Base-by-base conservation (phyloP, 2,113 vertebrate genomes). In the Ptyas mucosa region DNA sequence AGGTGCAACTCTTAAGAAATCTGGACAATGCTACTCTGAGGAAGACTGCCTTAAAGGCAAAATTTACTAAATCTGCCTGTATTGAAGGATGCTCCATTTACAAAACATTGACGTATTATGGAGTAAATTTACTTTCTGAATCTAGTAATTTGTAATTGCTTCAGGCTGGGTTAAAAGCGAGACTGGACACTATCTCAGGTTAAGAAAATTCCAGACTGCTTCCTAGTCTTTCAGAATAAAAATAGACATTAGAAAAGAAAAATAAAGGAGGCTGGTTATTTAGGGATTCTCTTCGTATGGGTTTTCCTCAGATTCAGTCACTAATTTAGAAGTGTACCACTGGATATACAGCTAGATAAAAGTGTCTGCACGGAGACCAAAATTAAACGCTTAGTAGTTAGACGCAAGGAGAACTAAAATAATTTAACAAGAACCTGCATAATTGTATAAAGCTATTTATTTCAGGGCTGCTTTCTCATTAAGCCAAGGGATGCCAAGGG, bases 391-490 rank as follows among this genome's bases (percentile, higher is more conserved):
- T 93, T 95, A 93, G 49, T 81, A 57, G 89, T 9, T 0, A 21
- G 53, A 81, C 0, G 0, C n/a, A 7, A 39, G 2, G 24, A 53
- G 88, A 20, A 46, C 18, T 5, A 93, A 23, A 52, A 91, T 29
- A 52, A 7, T 0, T 24, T 23, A 90, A 53, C 0, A 21, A 95
- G 39, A 87, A 0, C 0, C 89, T 0, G 69, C 0, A 0, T 49
- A 92, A 29, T 49, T 2, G 46, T 52, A 0, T 64, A 55, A 55
- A 0, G 7, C 89, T 93, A 2, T 7, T 14, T 12, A 43, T 2
- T 55, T 0, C 0, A 0, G 3, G 0, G 6, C 26, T 6, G 85
- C 5, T 89, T 58, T 90, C 92, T 93, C 23, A 0, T 1, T 90
- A 0, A 0, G 53, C 11, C 29, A 8, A 93, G 87, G 26, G 64